Evolutionary conservation across 1,140 invertebrate species (phyloP), one percentile per base, ranked within the genome.

Genomic region (Amphibalanus amphitrite): DNA sequence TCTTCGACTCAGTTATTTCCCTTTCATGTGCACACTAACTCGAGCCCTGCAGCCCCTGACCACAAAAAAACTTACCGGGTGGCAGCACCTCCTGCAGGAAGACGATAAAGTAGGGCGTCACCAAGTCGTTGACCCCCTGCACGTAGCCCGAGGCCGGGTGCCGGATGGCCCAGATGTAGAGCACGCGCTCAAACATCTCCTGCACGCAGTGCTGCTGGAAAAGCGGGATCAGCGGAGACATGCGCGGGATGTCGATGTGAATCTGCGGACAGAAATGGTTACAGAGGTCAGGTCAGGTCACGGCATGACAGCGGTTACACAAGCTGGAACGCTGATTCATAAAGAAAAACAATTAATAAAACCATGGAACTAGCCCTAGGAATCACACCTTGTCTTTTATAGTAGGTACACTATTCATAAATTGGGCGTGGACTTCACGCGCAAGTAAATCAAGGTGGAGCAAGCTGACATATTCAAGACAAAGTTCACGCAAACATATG

Each of bases 141-240:
- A 99, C 97, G 83, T 99, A 99, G 70, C 97, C 97, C 75, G 95
- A 98, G 23, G 97, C 97, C 6, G 97, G 97, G 85, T 99, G 97
- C 40, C 97, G 83, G 75, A 99, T 98, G 3, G 97, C 95, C 96
- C 97, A 99, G 76, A 99, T 98, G 80, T 96, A 99, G 69, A 99
- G 84, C 78, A 99, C 93, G 73, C 97, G 84, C 81, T 99, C 96
- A 82, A 99, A 99, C 85, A 99, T 98, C 78, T 95, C 84, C 79
- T 99, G 94, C 0, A 97, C 94, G 72, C 89, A 86, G 76, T 86
- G 85, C 81, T 97, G 94, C 83, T 97, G 93, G 83, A 98, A 97
- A 70, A 97, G 83, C 25, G 90, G 86, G 74, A 97, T 90, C 73
- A 94, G 83, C 0, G 95, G 93, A 80, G 93, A 95, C 95, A 97